Conservation (phyloP, 2,797 vertebrate genomes). For the Manis crassicaudata region DNA sequence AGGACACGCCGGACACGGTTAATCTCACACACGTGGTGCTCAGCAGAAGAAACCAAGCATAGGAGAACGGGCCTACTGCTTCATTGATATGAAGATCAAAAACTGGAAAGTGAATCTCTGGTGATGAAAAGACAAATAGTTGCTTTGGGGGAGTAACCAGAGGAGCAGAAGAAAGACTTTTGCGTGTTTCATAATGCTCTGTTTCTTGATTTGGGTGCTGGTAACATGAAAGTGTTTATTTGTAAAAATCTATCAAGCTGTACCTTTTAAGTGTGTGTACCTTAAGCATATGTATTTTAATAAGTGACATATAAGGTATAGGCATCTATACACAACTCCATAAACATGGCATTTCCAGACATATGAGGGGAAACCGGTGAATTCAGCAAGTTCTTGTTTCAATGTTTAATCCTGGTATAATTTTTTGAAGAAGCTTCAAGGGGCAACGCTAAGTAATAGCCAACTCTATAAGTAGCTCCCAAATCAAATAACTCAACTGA, state of each 20-base stretch:
- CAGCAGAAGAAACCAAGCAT: background rate
- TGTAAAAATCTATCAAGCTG: background rate
- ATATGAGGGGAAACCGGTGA: background rate
- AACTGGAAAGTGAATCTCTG: background rate
- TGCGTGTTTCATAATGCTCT: background rate
- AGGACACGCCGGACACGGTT: fast-evolving
- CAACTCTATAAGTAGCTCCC: background rate
- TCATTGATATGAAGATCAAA: background rate
- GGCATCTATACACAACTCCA: background rate
- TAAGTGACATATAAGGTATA: background rate
- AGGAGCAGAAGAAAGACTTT: background rate
- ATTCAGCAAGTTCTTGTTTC: background rate
- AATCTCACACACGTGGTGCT: background rate
- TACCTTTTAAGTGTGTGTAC: background rate
- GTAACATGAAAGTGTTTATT: background rate
- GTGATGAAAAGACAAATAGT: background rate
- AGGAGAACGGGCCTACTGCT: background rate
- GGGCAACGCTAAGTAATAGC: background rate
- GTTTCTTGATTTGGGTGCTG: background rate
- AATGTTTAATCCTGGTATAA: background rate
- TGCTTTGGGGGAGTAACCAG: background rate
- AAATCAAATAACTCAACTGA: background rate
- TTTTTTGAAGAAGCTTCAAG: background rate
- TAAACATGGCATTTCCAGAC: background rate
- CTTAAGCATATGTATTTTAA: background rate